These are phyloP conservation scores for Odontesthes bonariensis DNA, from an alignment of 2,113 vertebrate genomes.

Conservation along the genomic window DNA sequence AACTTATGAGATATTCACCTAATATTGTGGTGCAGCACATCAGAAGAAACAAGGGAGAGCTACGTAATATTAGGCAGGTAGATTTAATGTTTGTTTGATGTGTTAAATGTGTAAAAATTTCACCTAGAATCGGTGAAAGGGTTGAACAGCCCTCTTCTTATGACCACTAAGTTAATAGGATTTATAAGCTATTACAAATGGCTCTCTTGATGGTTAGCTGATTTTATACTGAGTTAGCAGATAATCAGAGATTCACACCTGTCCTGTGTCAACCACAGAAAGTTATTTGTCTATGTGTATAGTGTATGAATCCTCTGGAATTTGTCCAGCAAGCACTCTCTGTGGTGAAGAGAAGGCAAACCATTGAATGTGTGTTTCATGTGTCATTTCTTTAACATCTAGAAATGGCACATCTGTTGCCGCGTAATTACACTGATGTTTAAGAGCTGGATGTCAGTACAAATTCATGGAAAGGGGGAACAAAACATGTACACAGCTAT, in stretches of 20 bases:
- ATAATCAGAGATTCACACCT: not conserved
- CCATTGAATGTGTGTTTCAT: slow-evolving; percentile 6
- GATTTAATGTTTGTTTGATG: no score
- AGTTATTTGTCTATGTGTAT: slow-evolving; percentile 22
- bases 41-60: not conserved
- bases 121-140: no score
- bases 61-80: no score
- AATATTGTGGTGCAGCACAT: not conserved
- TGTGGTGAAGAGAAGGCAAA: not conserved
- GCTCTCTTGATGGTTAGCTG: not conserved
- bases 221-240: not conserved
- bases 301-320: slow-evolving; percentile 5
- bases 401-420: not conserved
- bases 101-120: no score
- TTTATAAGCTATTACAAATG: not conserved
- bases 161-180: not conserved
- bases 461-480: slow-evolving; percentile 2
- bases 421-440: not conserved
- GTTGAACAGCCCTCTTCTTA: no score
- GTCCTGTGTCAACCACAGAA: slow-evolving; percentile 25
- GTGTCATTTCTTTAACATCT: not conserved
- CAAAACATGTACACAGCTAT: slow-evolving; percentile 18
- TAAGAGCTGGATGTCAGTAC: not conserved
- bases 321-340: slow-evolving; percentile 1
- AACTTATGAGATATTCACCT: not conserved